Evolutionary conservation across 2,888 invertebrate genomes (phyloP).

Genomic region (Psylliodes chrysocephalus): DNA sequence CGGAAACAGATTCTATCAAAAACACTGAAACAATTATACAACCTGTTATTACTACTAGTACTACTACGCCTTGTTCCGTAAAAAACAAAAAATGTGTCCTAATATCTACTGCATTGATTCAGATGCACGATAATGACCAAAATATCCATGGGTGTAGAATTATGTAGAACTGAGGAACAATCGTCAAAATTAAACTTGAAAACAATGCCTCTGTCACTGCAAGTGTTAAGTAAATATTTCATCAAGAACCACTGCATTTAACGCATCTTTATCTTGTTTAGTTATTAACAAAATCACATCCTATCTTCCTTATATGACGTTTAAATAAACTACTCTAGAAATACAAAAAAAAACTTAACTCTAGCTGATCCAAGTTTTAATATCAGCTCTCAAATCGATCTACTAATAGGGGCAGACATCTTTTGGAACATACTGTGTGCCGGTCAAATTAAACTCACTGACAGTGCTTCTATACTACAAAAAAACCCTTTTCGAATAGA

Average conservation of each 20-base stretch:
- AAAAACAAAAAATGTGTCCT: constrained; percentile 3
- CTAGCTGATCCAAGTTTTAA: constrained; percentile 16
- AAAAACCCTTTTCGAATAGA: not conserved
- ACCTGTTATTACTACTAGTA: not conserved
- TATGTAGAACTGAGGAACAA: constrained; percentile 14
- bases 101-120: constrained; percentile 20
- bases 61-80: not conserved
- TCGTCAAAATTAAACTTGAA: constrained; percentile 2
- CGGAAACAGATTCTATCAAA: too few relatives aligned
- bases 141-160: not conserved
- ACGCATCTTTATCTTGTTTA: too few relatives aligned
- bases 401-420: too few relatives aligned
- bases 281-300: too few relatives aligned
- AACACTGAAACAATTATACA: too few relatives aligned
- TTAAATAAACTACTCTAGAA: constrained; percentile 8
- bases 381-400: constrained; percentile 7
- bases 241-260: too few relatives aligned
- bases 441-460: constrained; percentile 19
- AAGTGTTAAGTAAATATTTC: not conserved
- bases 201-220: not conserved
- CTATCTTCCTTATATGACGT: too few relatives aligned
- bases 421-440: constrained; percentile 20
- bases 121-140: constrained; percentile 2
- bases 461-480: too few relatives aligned
- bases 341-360: constrained; percentile 15